Percentiles rank a stretch among this genome's conserved stretches.
phyloP scores from a whole-genome alignment of 1,140 invertebrate species.

The Oryctes rhinoceros region DNA sequence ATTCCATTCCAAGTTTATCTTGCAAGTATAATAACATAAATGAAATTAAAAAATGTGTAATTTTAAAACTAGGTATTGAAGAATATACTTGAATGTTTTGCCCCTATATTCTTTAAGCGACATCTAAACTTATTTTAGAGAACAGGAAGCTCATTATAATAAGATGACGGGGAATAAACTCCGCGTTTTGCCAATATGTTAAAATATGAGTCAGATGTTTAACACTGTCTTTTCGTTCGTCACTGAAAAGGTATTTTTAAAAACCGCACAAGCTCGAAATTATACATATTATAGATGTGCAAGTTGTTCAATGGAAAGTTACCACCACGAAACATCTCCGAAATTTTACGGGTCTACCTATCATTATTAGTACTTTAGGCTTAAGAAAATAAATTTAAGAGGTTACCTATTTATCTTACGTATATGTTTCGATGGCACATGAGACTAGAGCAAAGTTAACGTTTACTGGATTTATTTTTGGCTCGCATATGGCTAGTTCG shows the following conservation, averaged over 20 bases:
- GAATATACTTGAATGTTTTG: too few relatives aligned
- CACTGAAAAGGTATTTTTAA: slow-evolving; percentile 11
- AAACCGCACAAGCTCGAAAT: neutral
- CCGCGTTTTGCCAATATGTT: neutral
- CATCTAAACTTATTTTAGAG: neutral
- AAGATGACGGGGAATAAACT: neutral
- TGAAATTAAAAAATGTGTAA: too few relatives aligned
- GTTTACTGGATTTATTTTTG: slow-evolving; percentile 5
- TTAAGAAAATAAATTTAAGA: neutral
- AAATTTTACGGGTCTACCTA: neutral
- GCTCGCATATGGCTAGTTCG: slow-evolving; percentile 4
- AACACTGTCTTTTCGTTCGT: neutral
- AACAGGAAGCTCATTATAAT: neutral
- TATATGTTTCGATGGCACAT: too few relatives aligned
- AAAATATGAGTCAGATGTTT: slow-evolving; percentile 9
- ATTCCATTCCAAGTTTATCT: too few relatives aligned
- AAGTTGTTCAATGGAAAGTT: too few relatives aligned
- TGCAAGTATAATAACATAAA: too few relatives aligned
- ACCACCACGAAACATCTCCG: neutral
- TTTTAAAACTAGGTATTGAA: too few relatives aligned
- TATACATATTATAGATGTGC: too few relatives aligned
- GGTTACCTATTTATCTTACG: neutral
- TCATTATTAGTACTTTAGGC: neutral
- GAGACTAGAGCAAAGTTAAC: neutral
- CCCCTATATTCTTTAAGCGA: neutral